A percentile compares a stretch with the other conserved stretches of the same genome.
These are phyloP conservation scores for Furnarius figulus DNA, from an alignment of 2,113 vertebrate genomes.

Conservation along the genomic window DNA sequence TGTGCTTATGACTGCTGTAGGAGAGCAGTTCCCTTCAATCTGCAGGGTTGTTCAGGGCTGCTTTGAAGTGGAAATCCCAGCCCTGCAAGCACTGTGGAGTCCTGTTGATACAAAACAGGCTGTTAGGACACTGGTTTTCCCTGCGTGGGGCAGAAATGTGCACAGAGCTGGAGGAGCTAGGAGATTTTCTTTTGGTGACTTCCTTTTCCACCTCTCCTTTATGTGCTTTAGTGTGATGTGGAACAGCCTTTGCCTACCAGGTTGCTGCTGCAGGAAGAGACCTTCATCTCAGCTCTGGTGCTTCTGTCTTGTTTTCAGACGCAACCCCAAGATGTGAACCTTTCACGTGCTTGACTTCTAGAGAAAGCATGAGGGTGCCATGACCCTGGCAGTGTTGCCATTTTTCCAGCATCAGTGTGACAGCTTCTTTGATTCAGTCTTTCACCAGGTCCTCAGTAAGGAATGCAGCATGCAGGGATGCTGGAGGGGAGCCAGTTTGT, in stretches of 20 bases:
- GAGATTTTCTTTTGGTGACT: not conserved
- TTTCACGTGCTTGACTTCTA: constrained; percentile 90
- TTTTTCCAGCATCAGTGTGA: constrained; percentile 92
- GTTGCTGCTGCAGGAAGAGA: not conserved
- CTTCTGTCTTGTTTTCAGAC: constrained; percentile 61
- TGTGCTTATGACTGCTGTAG: not conserved
- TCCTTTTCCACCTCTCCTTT: not conserved
- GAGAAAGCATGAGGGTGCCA: constrained; percentile 80
- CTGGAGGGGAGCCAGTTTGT: not conserved
- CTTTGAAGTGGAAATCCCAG: not conserved
- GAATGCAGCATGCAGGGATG: not conserved
- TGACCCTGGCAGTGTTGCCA: constrained; percentile 84
- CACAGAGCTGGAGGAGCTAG: not conserved
- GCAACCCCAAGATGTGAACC: constrained; percentile 82
- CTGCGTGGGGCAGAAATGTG: not conserved
- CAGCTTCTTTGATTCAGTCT: constrained; percentile 78
- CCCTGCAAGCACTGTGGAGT: not conserved
- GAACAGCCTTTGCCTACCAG: not conserved
- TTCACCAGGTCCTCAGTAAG: constrained; percentile 85
- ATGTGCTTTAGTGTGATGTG: not conserved
- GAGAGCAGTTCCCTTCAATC: not conserved
- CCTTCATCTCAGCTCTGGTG: not conserved
- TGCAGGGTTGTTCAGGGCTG: not conserved
- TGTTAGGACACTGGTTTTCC: not conserved
- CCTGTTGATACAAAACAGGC: not conserved